Evolutionary conservation across 2,888 invertebrate species (phyloP), one percentile per base, ranked within the genome.

Genomic region (Drosophila leonis): DNA sequence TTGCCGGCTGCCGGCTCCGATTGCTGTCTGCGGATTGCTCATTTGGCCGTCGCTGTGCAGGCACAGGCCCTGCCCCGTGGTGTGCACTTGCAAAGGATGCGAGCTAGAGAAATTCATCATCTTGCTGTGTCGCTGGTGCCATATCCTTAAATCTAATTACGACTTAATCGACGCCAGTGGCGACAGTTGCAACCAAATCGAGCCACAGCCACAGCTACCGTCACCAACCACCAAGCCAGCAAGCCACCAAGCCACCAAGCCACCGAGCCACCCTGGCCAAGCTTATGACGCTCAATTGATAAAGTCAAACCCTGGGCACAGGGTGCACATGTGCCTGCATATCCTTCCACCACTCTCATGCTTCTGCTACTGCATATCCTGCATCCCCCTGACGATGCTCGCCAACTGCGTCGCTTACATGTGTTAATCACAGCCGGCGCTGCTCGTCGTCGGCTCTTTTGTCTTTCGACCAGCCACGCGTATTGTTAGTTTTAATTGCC

Each of bases 121-220:
- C 83, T 90, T 90, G 90, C 90, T 78, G 80, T 87, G 81, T 88
- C 85, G 83, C 92, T 91, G 92, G 92, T 91, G 91, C 85, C 90
- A 90, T 92, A 92, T 93, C 92, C 91, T 93, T 91, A 91, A 92
- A 92, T 92, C 92, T 92, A 92, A 92, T 92, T 92, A 92, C 92
- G 92, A 92, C 92, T 92, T 92, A 93, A 93, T 92, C 93, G 92
- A 90, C 90, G 90, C 90, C 91, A 92, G 82, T 90, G 88, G 92
- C 90, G 91, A 92, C 90, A 91, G 90, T 87, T 89, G 75, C 82
- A 81, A 75, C 80, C 73, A 73, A 75, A 88, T 61, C 75, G 88
- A 78, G 64, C 33, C 44, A 31, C 42, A 44, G 35, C 42, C 57
- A 27, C 33, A 24, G 44, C 44, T 44, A 44, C 24, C 33, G 33